These are phyloP conservation scores for Coregonus suidteri DNA, from an alignment of 2,797 vertebrate genomes.

Conservation along the genomic window DNA sequence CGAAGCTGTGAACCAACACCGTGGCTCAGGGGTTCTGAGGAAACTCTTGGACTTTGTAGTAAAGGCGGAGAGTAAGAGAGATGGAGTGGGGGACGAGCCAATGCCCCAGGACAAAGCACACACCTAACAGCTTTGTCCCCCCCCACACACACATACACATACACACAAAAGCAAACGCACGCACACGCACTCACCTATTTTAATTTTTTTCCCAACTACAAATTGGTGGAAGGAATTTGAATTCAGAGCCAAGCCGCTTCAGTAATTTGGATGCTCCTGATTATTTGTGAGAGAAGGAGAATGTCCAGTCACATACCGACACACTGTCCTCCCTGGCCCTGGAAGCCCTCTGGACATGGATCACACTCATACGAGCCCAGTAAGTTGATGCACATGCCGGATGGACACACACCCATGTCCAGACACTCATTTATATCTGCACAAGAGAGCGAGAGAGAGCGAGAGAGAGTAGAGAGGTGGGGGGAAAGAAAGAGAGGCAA, in stretches of 20 bases:
- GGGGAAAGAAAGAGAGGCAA: neutral
- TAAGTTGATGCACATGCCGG: constrained; percentile 86
- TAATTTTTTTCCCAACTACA: neutral
- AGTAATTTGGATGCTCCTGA: neutral
- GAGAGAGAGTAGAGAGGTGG: neutral
- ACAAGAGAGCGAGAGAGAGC: neutral
- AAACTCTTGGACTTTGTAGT: no score
- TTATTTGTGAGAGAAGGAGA: neutral
- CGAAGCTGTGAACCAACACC: neutral
- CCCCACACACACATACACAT: no score
- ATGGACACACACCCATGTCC: constrained; percentile 77
- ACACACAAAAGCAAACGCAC: no score
- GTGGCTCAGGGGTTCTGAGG: no score
- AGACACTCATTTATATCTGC: constrained; percentile 89
- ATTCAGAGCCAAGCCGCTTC: neutral
- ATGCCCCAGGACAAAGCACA: neutral
- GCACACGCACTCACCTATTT: no score
- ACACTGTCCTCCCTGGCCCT: constrained; percentile 85
- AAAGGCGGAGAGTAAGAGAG: no score
- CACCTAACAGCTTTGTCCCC: neutral
- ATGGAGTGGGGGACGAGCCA: neutral
- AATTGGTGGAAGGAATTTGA: neutral
- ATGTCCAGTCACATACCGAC: constrained; percentile 77
- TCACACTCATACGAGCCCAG: constrained; percentile 86
- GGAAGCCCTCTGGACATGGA: constrained; percentile 84